Base-by-base conservation (phyloP, 2,797 vertebrate species). In the Urosaurus nigricauda region DNA sequence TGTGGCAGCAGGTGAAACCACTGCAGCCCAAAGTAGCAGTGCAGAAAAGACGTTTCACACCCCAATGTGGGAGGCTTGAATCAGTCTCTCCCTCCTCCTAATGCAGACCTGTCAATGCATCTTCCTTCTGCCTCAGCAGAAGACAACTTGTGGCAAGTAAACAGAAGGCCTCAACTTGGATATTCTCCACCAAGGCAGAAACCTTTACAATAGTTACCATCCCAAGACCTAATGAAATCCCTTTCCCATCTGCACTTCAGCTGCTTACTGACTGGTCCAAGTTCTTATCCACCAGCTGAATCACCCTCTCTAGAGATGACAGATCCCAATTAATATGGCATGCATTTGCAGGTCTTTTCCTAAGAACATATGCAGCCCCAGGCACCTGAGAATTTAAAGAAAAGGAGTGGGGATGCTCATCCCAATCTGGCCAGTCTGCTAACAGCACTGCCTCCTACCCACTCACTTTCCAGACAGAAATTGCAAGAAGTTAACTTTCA, bases 31-130 rank as follows among this genome's bases (percentile, higher is more conserved):
- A 79, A 70, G 70, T 35, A 26, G 53, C 32, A 70, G 37, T 63
- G 58, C 53, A 80, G 43, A 84, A 87, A 47, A 86, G 40, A 78
- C 24, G 17, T 51, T 58, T 86, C 63, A 78, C 75, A 70, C 63
- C 40, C 79, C 73, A 73, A 60, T 9, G 37, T 58, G 63, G 60
- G 79, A 88, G 63, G 71, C 63, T 56, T 65, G 51, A 53, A 26
- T 77, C 78, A 56, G 63, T 77, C 60, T n/a, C 80, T 78, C 26
- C 17, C 63, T 71, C 77, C 19, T n/a, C 65, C n/a, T n/a, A 60
- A 40, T 43, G 19, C n/a, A 86, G 58, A 40, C 43, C 37, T 47
- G 19, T 2, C 13, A 21, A 71, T 71, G 51, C 63, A 47, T 32
- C 84, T 26, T 32, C 32, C 58, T 47, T 68, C 78, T 80, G 63